Evolutionary conservation across 2,888 invertebrate genomes (phyloP), one percentile per base, ranked within the genome.

Genomic region (Yponomeuta cagnagella): DNA sequence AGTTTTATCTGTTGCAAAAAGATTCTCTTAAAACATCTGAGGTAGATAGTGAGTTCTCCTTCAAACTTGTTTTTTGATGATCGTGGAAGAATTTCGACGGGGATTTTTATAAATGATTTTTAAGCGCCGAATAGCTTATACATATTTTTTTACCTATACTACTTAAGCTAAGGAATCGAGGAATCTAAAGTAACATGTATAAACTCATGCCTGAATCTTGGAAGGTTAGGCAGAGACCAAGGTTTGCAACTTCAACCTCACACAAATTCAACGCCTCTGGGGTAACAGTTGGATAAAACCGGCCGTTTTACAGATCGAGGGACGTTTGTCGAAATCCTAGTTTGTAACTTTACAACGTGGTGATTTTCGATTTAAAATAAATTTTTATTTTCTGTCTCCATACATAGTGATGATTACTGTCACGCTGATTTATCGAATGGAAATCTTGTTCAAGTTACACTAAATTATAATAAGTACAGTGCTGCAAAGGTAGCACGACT

Each of bases 181-280:
- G 37, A 37, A 5, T 43, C 43, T 8, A 8, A 43, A 6, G 43
- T 1, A 33, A 4, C 0, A 33, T 33, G 5, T 5, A 5, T 33
- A 33, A 33, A 33, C 3, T 33, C 5, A 33, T 5, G 3, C 33
- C 33, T 4, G 33, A 33, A 33, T 33, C 33, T 33, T 1, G 33
- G 5, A 33, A 33, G 5, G 33, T 2, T 33, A 33, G 33, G 33
- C 33, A 43, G 8, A 43, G 43, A 6, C 43, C 43, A 43, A 43
- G 43, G 9, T 43, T 43, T 43, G 97, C 30, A 98, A 98, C 85
- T 98, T 98, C 81, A 98, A 97, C 83, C 93, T 94, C 69, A 92
- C 94, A 72, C 98, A 98, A 86, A 90, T 97, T 76, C 93, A 95
- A 75, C 93, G 96, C 70, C 79, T 98, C 63, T 86, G 97, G 77